phyloP scores from a whole-genome alignment of 30 jellyfish, hydroid and myxozoan species.

The Rhopilema esculentum region DNA sequence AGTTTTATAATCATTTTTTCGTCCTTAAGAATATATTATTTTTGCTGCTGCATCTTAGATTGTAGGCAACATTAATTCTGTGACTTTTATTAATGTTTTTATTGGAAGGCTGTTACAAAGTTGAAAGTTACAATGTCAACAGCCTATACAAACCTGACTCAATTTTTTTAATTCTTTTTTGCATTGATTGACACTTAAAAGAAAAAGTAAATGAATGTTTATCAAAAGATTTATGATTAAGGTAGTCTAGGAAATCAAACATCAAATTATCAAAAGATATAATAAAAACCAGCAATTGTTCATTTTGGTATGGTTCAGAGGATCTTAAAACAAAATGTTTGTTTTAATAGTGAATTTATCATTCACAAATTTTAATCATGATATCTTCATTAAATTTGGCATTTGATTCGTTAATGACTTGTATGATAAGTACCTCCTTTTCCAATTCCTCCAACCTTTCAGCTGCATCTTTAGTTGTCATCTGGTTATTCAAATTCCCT shows the following conservation, averaged over 20 bases:
- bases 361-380: no score
- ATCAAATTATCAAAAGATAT: no score
- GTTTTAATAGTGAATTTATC: no score
- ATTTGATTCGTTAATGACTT: no score
- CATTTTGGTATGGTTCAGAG: no score
- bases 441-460: slow-evolving; percentile 33
- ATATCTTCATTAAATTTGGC: no score
- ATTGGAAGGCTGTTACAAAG: background rate
- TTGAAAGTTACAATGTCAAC: background rate
- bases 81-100: background rate
- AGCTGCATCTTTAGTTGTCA: slow-evolving; percentile 82
- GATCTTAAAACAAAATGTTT: no score
- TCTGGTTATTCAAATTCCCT: slow-evolving; percentile 60
- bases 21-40: no score
- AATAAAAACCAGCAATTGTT: no score
- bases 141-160: slow-evolving; percentile 63
- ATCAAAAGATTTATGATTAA: background rate
- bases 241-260: background rate
- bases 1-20: no score
- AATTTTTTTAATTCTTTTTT: slow-evolving; percentile 50
- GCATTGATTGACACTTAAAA: slow-evolving; percentile 62
- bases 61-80: background rate
- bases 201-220: background rate
- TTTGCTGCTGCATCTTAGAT: no score
- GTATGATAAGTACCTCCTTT: slow-evolving; percentile 52